A percentile compares a stretch with the other conserved stretches of the same genome.
Conservation (phyloP, 2,797 vertebrate genomes). For the Salmo trutta region DNA sequence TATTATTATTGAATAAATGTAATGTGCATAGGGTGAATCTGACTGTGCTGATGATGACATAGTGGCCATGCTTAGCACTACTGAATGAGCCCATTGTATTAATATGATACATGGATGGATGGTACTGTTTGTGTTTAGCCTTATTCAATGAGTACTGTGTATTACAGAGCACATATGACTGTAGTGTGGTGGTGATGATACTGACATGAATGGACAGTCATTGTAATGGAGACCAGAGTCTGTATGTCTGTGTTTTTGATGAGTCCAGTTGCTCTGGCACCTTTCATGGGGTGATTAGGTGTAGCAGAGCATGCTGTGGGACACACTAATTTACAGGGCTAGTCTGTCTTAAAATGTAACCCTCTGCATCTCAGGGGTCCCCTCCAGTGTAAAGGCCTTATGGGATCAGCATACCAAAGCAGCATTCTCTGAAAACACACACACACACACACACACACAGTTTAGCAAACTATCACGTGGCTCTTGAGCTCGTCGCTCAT, state of each 20-base stretch:
- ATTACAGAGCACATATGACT: not conserved
- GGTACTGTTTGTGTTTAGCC: not conserved
- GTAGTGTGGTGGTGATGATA: not conserved
- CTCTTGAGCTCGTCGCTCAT: not conserved
- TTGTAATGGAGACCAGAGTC: not conserved
- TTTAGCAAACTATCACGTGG: not conserved
- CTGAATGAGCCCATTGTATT: not conserved
- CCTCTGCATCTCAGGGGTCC: not conserved
- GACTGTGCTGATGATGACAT: not conserved
- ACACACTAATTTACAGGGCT: not conserved
- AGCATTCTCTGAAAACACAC: not conserved
- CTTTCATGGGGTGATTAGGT: not conserved
- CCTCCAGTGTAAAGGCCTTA: not conserved
- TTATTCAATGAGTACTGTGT: not conserved
- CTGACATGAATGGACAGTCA: not conserved
- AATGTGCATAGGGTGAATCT: not conserved
- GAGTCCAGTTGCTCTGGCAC: not conserved
- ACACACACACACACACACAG: slow-evolving; percentile 7
- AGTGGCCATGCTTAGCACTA: not conserved
- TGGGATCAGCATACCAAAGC: not conserved
- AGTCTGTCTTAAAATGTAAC: not conserved
- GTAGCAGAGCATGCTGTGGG: not conserved
- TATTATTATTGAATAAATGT: not conserved
- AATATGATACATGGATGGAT: not conserved
- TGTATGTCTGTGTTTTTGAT: not conserved